Evolutionary conservation across 2,797 vertebrate species (phyloP).

Genomic region (Lutjanus argentimaculatus): DNA sequence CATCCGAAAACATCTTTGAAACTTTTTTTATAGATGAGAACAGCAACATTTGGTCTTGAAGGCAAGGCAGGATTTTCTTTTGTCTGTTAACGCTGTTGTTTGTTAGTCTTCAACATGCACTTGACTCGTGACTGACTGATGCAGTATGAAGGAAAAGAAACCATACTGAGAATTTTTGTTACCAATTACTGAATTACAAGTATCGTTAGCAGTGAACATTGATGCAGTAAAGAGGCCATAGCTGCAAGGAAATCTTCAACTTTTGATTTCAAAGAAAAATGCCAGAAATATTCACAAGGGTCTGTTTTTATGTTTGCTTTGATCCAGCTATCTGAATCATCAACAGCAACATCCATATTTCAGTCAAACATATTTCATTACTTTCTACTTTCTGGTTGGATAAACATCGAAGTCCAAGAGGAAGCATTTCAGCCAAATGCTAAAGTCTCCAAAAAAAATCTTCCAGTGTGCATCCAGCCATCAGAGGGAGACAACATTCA

Average conservation of each 20-base stretch:
- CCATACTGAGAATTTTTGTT: constrained; percentile 18
- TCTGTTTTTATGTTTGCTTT: constrained; percentile 16
- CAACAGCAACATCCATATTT: constrained; percentile 1
- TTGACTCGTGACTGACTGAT: neutral
- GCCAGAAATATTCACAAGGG: constrained; percentile 6
- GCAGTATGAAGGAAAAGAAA: neutral
- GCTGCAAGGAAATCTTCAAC: constrained; percentile 16
- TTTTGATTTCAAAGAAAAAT: constrained; percentile 29
- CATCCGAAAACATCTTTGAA: constrained; percentile 3
- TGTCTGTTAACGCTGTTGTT: neutral
- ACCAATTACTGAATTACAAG: constrained; percentile 25
- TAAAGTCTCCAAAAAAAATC: constrained; percentile 9
- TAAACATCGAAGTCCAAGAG: neutral
- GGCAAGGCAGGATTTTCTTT: neutral
- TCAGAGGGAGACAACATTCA: constrained; percentile 85
- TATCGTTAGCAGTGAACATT: neutral
- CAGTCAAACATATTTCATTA: neutral
- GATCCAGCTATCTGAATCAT: constrained; percentile 9
- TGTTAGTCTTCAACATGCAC: constrained; percentile 2
- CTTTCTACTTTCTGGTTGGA: neutral
- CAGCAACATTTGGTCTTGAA: constrained; percentile 5
- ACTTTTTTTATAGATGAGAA: neutral
- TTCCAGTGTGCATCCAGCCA: constrained; percentile 69
- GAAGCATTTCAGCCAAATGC: neutral
- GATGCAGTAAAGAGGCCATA: neutral